These are phyloP conservation scores for Branchipolynoe longqiensis DNA, from an alignment of 2,888 invertebrate genomes.

Conservation along the genomic window DNA sequence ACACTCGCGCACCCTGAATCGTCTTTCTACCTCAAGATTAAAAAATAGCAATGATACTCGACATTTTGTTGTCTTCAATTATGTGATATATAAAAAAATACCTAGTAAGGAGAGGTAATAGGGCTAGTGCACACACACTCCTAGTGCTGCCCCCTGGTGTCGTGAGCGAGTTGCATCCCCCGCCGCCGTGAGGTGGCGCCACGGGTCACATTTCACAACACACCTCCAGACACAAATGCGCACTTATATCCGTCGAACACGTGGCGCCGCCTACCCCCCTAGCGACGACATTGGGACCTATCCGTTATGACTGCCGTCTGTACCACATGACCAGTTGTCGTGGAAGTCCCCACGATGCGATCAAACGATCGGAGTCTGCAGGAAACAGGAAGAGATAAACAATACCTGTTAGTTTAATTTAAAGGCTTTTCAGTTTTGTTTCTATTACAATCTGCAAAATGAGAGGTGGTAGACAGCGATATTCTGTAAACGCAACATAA, in stretches of 20 bases:
- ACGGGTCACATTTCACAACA: neutral
- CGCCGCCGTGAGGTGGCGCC: neutral
- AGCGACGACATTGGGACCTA: neutral
- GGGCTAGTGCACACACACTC: neutral
- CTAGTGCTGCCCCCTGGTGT: neutral
- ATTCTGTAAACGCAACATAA: no score
- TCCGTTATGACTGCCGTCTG: neutral
- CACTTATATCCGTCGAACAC: neutral
- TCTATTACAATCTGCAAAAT: no score
- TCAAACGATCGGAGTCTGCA: conserved; percentile 42
- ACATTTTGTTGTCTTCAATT: neutral
- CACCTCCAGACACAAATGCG: neutral
- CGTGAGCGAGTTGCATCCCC: no score
- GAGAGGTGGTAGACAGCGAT: no score
- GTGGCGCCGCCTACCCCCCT: neutral
- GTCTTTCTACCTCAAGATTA: no score
- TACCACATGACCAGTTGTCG: neutral
- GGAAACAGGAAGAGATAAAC: neutral
- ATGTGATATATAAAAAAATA: conserved; percentile 40
- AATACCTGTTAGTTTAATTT: no score
- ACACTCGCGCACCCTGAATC: no score
- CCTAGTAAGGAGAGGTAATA: no score
- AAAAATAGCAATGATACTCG: conserved; percentile 10
- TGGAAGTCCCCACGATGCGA: no score
- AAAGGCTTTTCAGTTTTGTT: no score